Percentiles rank a stretch among this genome's conserved stretches.
Evolutionary conservation across 2,888 invertebrate species (phyloP).

Genomic region (Erebia ligea): DNA sequence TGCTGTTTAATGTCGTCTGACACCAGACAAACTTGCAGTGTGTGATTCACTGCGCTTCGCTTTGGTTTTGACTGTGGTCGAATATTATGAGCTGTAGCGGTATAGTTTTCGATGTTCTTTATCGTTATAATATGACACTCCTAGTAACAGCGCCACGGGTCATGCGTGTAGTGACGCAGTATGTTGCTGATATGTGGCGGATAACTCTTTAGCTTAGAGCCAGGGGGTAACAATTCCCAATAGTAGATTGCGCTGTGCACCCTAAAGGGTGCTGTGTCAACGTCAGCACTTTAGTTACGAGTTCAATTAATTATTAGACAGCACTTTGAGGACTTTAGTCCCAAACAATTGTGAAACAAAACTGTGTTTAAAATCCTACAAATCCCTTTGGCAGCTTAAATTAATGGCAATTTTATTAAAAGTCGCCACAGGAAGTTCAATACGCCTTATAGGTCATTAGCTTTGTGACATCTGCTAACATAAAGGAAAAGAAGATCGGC

Average conservation of each 20-base stretch:
- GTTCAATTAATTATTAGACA: no score
- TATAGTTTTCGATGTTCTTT: background rate
- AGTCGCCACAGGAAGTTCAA: background rate
- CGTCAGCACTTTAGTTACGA: no score
- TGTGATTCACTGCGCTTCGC: conserved; percentile 33
- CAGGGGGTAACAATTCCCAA: no score
- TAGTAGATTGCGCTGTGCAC: no score
- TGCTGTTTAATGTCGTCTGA: conserved; percentile 33
- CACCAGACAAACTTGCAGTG: conserved; percentile 15
- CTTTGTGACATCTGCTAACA: background rate
- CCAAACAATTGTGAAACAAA: no score
- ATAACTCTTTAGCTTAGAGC: no score
- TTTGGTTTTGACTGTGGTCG: conserved; percentile 16
- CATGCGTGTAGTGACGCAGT: no score
- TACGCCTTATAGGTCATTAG: background rate
- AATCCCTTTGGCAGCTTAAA: background rate
- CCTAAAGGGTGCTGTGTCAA: no score
- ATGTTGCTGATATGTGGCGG: no score
- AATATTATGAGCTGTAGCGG: conserved; percentile 18
- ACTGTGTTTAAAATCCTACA: background rate
- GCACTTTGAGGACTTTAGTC: no score
- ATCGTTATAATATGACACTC: background rate
- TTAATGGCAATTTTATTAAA: background rate
- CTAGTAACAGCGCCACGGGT: background rate
- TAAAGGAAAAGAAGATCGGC: background rate